Conservation (phyloP, 2,797 vertebrate genomes). For the Brachymystax lenok region DNA sequence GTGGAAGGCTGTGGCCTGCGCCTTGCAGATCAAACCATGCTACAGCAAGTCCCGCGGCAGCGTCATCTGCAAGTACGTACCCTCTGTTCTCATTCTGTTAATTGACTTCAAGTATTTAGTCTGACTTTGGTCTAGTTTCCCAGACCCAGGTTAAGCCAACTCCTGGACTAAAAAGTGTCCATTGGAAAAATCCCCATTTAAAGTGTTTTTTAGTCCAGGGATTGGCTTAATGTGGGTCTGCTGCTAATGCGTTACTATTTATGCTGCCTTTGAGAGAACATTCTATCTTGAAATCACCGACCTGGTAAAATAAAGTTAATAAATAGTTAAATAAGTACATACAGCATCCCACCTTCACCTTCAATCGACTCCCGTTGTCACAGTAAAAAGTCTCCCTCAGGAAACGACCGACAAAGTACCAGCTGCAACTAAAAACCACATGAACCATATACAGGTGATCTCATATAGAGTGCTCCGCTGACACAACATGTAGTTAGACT, state of each 20-base stretch:
- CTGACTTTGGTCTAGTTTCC: background rate
- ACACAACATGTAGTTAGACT: background rate
- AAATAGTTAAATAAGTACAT: background rate
- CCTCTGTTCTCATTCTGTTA: background rate
- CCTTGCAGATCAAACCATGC: slow-evolving; percentile 97
- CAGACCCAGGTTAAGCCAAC: background rate
- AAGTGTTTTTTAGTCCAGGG: background rate
- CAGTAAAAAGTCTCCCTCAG: background rate
- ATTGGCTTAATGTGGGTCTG: background rate
- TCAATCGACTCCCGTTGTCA: background rate
- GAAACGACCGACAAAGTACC: background rate
- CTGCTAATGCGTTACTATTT: background rate
- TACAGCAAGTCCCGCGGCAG: slow-evolving; percentile 94
- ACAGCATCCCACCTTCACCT: background rate
- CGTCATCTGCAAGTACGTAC: slow-evolving; percentile 94
- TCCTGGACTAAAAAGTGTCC: background rate
- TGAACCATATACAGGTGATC: background rate
- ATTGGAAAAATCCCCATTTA: background rate
- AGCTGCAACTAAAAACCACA: background rate
- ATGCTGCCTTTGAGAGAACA: background rate
- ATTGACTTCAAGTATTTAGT: background rate
- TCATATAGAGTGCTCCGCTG: background rate
- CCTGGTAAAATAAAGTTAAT: background rate
- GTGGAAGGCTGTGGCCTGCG: slow-evolving; percentile 97
- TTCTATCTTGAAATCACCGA: background rate